Evolutionary conservation across 2,888 invertebrate species (phyloP), one percentile per base, ranked within the genome.

Genomic region (Kuschelorhynchus macadamiae): DNA sequence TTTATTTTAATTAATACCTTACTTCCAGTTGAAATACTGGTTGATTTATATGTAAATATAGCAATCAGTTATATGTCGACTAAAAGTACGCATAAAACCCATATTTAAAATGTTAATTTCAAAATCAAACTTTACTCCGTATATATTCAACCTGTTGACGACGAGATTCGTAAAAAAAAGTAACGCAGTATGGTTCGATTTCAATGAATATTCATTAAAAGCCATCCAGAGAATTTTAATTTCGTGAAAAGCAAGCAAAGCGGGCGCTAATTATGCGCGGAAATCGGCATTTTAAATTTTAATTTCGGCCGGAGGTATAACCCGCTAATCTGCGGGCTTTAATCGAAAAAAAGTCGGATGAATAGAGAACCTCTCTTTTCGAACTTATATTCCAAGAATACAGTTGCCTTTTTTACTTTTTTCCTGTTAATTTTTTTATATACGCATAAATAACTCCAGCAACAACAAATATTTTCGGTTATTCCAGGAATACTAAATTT

Each of bases 211-310:
- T 65, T 65, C 65, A 65, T 65, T 21, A 50, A 39, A 18, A 17
- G 33, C 46, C 65, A 65, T 65, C 59, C n/a, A n/a, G 56, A 59
- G 65, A 59, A 59, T 65, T 65, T 65, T 65, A 65, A 65, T 65
- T 65, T 65, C 52, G 52, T 57, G 65, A 65, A 65, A 65, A 65
- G 52, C 59, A 59, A 59, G 59, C 52, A 53, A 44, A 57, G 52
- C 65, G 59, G 52, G 65, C 53, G 65, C 65, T 65, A 65, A 65
- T 65, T 65, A 65, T 65, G 65, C 65, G 53, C 44, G 52, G 65
- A 65, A 65, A 65, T 65, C 65, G 65, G 52, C 53, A 65, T 65
- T 65, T 59, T 65, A 65, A 65, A 65, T 65, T 59, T 65, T 64
- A 64, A 64, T 64, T 64, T 65, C 32, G 52, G 39, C 59, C 50